Conservation (phyloP, 1,140 invertebrate species). For the Drosophila pachea region DNA sequence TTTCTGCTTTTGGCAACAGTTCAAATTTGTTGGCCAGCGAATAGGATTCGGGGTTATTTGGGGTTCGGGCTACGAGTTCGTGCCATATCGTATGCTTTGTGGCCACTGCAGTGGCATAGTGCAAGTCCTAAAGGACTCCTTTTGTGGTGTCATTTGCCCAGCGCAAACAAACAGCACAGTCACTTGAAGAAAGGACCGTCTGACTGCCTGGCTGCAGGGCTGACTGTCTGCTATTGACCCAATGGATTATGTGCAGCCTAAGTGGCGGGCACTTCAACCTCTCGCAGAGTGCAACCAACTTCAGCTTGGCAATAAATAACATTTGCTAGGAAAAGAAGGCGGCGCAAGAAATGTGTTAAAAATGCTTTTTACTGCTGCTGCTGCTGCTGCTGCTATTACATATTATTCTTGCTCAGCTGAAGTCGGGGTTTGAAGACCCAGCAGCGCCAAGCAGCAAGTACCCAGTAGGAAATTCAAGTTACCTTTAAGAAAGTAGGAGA, state of each 20-base stretch:
- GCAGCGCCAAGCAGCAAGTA: conserved; percentile 28
- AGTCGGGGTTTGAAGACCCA: conserved; percentile 11
- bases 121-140: conserved; percentile 12
- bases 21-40: conserved; percentile 46
- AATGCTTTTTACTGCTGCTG: conserved; percentile 12
- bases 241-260: conserved; percentile 67
- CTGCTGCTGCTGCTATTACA: not conserved
- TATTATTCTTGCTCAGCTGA: conserved; percentile 7
- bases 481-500: not conserved
- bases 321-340: conserved; percentile 21
- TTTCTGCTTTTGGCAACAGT: conserved; percentile 55
- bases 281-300: conserved; percentile 35
- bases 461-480: not conserved
- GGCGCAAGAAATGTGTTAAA: conserved; percentile 32
- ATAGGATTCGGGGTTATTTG: conserved; percentile 12
- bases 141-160: conserved; percentile 21
- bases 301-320: conserved; percentile 55
- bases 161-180: conserved; percentile 41
- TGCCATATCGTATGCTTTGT: conserved; percentile 18
- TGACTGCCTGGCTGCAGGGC: conserved; percentile 7
- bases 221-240: conserved; percentile 56
- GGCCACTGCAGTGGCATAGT: conserved; percentile 10
- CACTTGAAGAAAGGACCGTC: conserved; percentile 7
- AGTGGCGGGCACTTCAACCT: conserved; percentile 55
- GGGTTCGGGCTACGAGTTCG: not conserved